Percentiles rank a stretch among this genome's conserved stretches.
phyloP scores from a whole-genome alignment of 2,888 invertebrate genomes.

The Ommatoiulus sabulosus region DNA sequence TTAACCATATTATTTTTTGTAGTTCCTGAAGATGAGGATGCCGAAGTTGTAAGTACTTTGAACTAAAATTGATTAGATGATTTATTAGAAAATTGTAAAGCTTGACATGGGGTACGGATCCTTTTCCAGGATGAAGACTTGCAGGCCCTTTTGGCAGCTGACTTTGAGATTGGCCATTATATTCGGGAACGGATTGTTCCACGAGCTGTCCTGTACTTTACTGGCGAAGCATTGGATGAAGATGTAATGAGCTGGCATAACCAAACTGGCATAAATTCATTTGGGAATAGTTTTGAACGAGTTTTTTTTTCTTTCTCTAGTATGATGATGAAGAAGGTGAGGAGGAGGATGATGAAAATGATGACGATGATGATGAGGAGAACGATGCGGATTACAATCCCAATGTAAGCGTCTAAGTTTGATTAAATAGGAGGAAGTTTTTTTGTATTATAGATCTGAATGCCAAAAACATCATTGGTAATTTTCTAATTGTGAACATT shows the following conservation, averaged over 20 bases:
- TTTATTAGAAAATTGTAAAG: too few relatives aligned
- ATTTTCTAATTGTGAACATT: not conserved
- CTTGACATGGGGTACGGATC: too few relatives aligned
- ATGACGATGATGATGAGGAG: slow-evolving; percentile 60
- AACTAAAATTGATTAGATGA: too few relatives aligned
- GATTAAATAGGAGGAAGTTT: not conserved
- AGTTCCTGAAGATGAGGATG: slow-evolving; percentile 86
- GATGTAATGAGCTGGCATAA: slow-evolving; percentile 55
- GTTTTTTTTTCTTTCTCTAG: slow-evolving; percentile 47
- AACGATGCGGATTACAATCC: slow-evolving; percentile 59
- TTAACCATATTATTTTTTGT: slow-evolving; percentile 62
- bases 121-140: slow-evolving; percentile 81
- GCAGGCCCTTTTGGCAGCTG: slow-evolving; percentile 86
- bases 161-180: slow-evolving; percentile 99
- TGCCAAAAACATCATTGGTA: not conserved
- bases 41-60: slow-evolving; percentile 72
- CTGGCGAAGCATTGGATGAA: slow-evolving; percentile 76
- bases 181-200: slow-evolving; percentile 96
- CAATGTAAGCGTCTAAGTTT: slow-evolving; percentile 54
- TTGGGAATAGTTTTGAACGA: too few relatives aligned
- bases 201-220: slow-evolving; percentile 96
- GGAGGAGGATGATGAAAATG: slow-evolving; percentile 60
- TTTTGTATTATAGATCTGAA: not conserved
- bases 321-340: slow-evolving; percentile 61
- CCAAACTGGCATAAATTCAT: not conserved